phyloP scores from a whole-genome alignment of 2,888 invertebrate genomes.

The Polymixis lichenea region DNA sequence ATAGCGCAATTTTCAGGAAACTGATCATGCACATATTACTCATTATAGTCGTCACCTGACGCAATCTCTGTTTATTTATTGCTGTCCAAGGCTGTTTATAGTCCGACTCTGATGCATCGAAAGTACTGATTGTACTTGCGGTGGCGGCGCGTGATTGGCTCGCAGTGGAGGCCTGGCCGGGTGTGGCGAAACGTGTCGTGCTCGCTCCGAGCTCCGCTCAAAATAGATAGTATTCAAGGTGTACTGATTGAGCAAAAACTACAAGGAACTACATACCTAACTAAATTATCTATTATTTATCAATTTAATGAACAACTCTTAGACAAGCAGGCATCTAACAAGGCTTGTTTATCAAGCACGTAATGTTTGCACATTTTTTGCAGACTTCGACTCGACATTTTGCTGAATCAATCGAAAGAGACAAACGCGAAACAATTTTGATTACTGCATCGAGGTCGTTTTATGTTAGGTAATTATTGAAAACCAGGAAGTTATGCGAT shows the following conservation, averaged over 20 bases:
- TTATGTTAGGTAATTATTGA: slow-evolving; percentile 46
- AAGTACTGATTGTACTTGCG: slow-evolving; percentile 82
- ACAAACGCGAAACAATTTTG: slow-evolving; percentile 59
- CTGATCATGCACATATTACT: slow-evolving; percentile 40
- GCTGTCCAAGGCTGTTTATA: slow-evolving; percentile 83
- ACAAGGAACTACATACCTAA: slow-evolving; percentile 37
- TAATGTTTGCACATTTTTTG: slow-evolving; percentile 68
- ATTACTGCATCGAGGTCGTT: slow-evolving; percentile 67
- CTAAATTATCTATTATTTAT: slow-evolving; percentile 6
- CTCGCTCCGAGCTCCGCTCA: slow-evolving; percentile 70
- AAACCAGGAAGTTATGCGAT: slow-evolving; percentile 58
- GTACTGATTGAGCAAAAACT: slow-evolving; percentile 58
- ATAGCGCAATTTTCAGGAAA: slow-evolving; percentile 30
- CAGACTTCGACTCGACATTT: slow-evolving; percentile 51
- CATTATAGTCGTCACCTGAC: slow-evolving; percentile 72
- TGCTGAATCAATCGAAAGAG: slow-evolving; percentile 59
- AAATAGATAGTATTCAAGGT: slow-evolving; percentile 71
- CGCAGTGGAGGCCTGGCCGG: slow-evolving; percentile 86
- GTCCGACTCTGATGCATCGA: slow-evolving; percentile 82
- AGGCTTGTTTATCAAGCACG: slow-evolving; percentile 48
- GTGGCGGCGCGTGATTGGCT: slow-evolving; percentile 83
- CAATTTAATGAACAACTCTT: slow-evolving; percentile 17
- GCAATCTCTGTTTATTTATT: slow-evolving; percentile 76
- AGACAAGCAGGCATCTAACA: neutral
- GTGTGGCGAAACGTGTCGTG: slow-evolving; percentile 85